Percentiles rank a stretch among this genome's conserved stretches.
Conservation (phyloP, 2,113 vertebrate genomes). For the Lophotis ruficrista region DNA sequence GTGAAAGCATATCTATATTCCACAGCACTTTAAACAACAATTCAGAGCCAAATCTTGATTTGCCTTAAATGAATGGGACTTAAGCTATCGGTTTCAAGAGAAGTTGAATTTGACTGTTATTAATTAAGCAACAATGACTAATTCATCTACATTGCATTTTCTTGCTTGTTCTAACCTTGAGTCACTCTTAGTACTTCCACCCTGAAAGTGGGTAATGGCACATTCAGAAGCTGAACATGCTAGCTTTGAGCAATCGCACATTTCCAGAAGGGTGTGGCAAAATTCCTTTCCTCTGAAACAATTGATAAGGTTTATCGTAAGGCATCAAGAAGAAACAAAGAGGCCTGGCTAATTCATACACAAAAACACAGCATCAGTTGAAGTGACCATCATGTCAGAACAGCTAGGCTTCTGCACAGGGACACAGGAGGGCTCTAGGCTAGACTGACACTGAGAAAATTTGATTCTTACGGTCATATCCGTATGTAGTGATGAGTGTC, state of each 20-base stretch:
- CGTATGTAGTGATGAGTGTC: neutral
- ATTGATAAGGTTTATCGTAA: slow-evolving; percentile 2
- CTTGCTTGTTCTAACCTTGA: slow-evolving; percentile 23
- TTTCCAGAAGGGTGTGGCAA: slow-evolving; percentile 36
- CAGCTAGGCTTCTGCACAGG: neutral
- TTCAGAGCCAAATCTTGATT: neutral
- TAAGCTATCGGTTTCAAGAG: neutral
- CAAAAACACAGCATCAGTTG: slow-evolving; percentile 1
- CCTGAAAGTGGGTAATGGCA: neutral
- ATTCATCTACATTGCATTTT: neutral
- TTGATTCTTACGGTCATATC: neutral
- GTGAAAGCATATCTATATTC: neutral
- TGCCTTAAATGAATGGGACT: neutral
- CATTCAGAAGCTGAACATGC: neutral
- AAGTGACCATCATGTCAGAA: slow-evolving; percentile 4
- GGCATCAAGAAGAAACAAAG: slow-evolving; percentile 30
- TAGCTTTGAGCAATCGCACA: neutral
- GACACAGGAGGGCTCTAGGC: neutral
- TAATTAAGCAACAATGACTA: neutral
- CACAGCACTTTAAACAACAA: neutral
- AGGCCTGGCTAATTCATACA: neutral
- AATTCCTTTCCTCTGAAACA: slow-evolving; percentile 65
- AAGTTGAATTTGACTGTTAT: neutral
- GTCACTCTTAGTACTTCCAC: neutral
- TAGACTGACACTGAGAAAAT: neutral